Percentiles rank a stretch among this genome's conserved stretches.
Evolutionary conservation across 2,888 invertebrate species (phyloP).

Genomic region (Tipula confusa): DNA sequence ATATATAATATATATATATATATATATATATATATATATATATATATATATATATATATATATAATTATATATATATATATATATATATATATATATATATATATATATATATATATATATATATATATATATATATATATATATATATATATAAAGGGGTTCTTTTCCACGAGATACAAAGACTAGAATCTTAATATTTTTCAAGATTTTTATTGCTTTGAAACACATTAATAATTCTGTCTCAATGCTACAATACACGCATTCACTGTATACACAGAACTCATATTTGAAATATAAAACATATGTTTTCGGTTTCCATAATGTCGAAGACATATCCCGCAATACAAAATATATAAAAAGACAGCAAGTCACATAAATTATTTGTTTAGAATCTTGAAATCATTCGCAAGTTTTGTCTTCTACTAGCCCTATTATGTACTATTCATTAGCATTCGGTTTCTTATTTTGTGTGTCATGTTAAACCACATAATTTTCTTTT

Average conservation of each 20-base stretch:
- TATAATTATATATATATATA: neutral
- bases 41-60: no score
- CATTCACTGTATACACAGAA: neutral
- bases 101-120: no score
- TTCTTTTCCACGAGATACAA: neutral
- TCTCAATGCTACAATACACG: neutral
- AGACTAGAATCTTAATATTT: neutral
- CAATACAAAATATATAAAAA: neutral
- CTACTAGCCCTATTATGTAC: neutral
- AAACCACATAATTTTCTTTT: neutral
- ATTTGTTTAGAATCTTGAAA: neutral
- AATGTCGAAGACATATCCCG: neutral
- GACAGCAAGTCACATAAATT: neutral
- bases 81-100: neutral
- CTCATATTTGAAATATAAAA: neutral
- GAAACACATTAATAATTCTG: slow-evolving; percentile 12
- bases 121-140: neutral
- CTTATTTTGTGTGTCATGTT: neutral
- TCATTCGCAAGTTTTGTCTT: neutral
- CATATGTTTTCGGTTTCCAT: slow-evolving; percentile 14
- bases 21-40: neutral
- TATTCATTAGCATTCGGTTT: neutral
- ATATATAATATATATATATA: neutral
- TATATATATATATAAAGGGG: neutral
- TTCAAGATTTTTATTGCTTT: neutral